phyloP scores from a whole-genome alignment of 1,140 invertebrate genomes.

The Drosophila pseudoananassae region DNA sequence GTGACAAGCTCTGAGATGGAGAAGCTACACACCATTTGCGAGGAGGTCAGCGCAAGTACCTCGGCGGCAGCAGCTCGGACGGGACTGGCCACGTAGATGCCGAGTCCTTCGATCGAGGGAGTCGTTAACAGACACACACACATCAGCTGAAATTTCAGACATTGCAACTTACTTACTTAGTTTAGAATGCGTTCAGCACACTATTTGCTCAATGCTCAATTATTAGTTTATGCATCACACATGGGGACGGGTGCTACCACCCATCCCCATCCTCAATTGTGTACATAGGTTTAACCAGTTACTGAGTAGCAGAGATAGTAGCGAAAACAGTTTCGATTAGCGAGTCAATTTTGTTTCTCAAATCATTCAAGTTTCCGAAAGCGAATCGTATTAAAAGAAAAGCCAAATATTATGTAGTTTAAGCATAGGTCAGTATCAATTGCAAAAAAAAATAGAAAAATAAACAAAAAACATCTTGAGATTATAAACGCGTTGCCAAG shows the following conservation, averaged over 20 bases:
- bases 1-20: conserved; percentile 84
- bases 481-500: conserved; percentile 75
- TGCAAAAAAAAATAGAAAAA: conserved; percentile 16
- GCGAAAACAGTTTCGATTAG: conserved; percentile 57
- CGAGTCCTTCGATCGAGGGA: conserved; percentile 22
- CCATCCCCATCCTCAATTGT: conserved; percentile 43
- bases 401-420: conserved; percentile 79
- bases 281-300: conserved; percentile 65
- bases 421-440: conserved; percentile 69
- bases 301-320: conserved; percentile 29
- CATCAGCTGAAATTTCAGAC: conserved; percentile 51
- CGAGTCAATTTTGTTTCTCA: conserved; percentile 77
- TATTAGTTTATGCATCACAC: conserved; percentile 39
- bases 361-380: conserved; percentile 63
- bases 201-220: conserved; percentile 70
- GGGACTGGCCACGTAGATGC: conserved; percentile 21
- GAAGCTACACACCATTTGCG: conserved; percentile 82
- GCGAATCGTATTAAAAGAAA: conserved; percentile 69
- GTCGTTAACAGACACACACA: conserved; percentile 20
- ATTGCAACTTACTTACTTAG: conserved; percentile 48
- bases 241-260: background rate
- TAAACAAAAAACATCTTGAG: conserved; percentile 54
- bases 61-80: conserved; percentile 47
- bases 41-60: conserved; percentile 72
- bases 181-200: conserved; percentile 65